Evolutionary conservation across 2,113 vertebrate genomes (phyloP).

Genomic region (Rafetus swinhoei): DNA sequence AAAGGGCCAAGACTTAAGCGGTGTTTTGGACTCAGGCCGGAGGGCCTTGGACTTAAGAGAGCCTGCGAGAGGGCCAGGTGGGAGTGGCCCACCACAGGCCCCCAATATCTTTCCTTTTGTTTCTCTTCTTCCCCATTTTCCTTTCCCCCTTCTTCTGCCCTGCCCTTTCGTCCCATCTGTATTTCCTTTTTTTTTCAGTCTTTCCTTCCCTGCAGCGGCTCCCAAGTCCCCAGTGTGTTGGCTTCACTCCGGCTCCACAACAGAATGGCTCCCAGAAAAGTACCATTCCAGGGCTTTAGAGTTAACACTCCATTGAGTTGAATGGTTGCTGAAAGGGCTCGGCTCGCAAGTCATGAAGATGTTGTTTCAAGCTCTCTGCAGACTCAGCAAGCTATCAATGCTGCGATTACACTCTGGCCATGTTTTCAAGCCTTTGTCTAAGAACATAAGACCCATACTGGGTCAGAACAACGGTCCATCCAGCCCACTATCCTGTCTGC

Average conservation of each 20-base stretch:
- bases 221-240: neutral
- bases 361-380: neutral
- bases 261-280: neutral
- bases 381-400: accelerated
- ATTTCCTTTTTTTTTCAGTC: neutral
- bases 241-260: neutral
- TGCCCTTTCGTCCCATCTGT: neutral
- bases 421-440: neutral
- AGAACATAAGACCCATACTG: too few relatives aligned
- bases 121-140: neutral
- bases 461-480: too few relatives aligned
- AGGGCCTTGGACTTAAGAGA: too few relatives aligned
- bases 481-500: too few relatives aligned
- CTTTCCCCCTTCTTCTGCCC: neutral
- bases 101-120: neutral
- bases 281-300: neutral
- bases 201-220: neutral
- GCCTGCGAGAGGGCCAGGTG: too few relatives aligned
- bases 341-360: too few relatives aligned
- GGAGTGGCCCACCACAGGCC: too few relatives aligned
- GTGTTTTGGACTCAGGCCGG: too few relatives aligned
- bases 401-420: neutral
- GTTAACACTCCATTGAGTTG: neutral
- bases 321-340: too few relatives aligned
- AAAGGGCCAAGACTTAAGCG: too few relatives aligned